phyloP scores from a whole-genome alignment of 2,113 vertebrate genomes.

The Chrysemys picta region DNA sequence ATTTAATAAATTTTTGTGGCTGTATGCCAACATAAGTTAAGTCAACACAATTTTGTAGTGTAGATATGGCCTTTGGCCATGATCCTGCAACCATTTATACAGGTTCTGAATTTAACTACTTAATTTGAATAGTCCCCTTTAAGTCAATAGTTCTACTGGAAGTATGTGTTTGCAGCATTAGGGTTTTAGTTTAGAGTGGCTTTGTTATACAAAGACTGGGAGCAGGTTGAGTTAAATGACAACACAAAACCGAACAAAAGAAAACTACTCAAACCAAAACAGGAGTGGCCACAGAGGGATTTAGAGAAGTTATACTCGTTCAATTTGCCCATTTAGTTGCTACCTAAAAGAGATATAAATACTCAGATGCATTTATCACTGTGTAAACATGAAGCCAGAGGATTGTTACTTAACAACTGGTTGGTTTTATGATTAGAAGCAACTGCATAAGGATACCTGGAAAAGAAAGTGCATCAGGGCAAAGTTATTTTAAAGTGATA shows the following conservation, averaged over 20 bases:
- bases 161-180: background rate
- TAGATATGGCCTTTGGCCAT: background rate
- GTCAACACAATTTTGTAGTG: background rate
- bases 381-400: background rate
- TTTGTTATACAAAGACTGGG: background rate
- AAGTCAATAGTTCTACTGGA: background rate
- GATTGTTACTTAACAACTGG: background rate
- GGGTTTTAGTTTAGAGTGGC: background rate
- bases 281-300: background rate
- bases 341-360: background rate
- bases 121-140: background rate
- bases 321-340: background rate
- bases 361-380: background rate
- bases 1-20: background rate
- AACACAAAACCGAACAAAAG: too few relatives aligned
- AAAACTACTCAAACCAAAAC: too few relatives aligned
- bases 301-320: background rate
- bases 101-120: background rate
- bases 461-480: background rate
- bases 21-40: background rate
- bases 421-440: background rate
- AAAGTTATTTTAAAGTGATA: background rate
- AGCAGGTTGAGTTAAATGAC: too few relatives aligned
- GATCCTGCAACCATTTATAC: background rate
- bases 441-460: background rate